Conservation (phyloP, 2,113 vertebrate genomes). For the Catharus fuscescens region DNA sequence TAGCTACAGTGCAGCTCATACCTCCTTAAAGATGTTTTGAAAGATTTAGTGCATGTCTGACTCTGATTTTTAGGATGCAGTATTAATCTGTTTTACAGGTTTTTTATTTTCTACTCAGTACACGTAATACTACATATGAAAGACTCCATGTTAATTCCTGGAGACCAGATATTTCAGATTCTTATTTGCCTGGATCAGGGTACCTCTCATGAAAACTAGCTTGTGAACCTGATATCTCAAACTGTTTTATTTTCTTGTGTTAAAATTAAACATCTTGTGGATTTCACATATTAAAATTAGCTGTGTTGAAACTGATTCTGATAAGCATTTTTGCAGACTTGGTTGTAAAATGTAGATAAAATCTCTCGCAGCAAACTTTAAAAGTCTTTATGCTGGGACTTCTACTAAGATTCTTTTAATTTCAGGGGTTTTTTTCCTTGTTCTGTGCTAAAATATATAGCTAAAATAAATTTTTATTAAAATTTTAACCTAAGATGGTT, state of each 20-base stretch:
- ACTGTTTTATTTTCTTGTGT: neutral
- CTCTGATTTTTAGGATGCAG: neutral
- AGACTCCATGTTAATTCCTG: neutral
- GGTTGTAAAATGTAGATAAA: conserved; percentile 4
- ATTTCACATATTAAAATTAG: neutral
- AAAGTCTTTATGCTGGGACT: neutral
- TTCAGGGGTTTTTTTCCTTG: neutral
- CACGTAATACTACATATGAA: neutral
- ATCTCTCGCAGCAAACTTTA: neutral
- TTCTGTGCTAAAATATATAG: neutral
- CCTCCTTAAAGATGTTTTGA: neutral
- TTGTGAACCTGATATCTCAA: neutral
- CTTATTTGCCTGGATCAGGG: neutral
- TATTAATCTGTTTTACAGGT: neutral
- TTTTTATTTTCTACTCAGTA: neutral
- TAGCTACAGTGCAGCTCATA: neutral
- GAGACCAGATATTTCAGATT: neutral
- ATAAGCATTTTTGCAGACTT: neutral
- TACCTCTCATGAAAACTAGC: neutral
- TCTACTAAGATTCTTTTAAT: neutral
- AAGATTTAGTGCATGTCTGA: neutral
- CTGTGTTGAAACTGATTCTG: neutral
- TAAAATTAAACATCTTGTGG: neutral
- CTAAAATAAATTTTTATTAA: neutral
- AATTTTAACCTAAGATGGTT: neutral